Conservation (phyloP, 2,797 vertebrate genomes). For the Merluccius polli region DNA sequence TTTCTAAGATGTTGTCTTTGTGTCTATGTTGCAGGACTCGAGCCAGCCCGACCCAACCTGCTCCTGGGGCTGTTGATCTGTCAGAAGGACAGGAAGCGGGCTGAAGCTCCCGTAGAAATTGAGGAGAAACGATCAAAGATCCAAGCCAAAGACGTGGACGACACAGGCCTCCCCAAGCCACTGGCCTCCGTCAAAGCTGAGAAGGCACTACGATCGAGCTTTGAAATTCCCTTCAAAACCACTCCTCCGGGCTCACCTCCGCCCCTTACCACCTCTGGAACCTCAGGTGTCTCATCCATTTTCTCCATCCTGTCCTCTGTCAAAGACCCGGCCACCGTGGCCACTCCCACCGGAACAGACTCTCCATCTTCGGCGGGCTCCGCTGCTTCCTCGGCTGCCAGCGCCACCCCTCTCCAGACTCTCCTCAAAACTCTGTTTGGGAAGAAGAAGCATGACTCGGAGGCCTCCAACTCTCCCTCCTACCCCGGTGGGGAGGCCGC, state of each 20-base stretch:
- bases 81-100: constrained; percentile 88
- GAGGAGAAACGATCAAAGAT: constrained; percentile 85
- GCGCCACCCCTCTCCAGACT: constrained; percentile 85
- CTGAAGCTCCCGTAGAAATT: constrained; percentile 65
- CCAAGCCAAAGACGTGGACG: constrained; percentile 74
- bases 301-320: constrained; percentile 76
- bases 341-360: constrained; percentile 57
- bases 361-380: constrained; percentile 52
- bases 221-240: constrained; percentile 72
- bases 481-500: constrained; percentile 72
- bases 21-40: constrained; percentile 80
- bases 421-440: constrained; percentile 93
- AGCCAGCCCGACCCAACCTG: constrained; percentile 92
- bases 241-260: constrained; percentile 89
- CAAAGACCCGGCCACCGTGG: constrained; percentile 65
- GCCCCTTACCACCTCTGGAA: constrained; percentile 65
- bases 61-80: constrained; percentile 94
- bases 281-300: constrained; percentile 66
- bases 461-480: constrained; percentile 74
- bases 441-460: constrained; percentile 85
- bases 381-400: constrained; percentile 35
- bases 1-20: constrained; percentile 17
- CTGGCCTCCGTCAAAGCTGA: constrained; percentile 52
- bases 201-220: constrained; percentile 66
- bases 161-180: constrained; percentile 64